Conservation (phyloP, 2,113 vertebrate genomes). For the Canis aureus region DNA sequence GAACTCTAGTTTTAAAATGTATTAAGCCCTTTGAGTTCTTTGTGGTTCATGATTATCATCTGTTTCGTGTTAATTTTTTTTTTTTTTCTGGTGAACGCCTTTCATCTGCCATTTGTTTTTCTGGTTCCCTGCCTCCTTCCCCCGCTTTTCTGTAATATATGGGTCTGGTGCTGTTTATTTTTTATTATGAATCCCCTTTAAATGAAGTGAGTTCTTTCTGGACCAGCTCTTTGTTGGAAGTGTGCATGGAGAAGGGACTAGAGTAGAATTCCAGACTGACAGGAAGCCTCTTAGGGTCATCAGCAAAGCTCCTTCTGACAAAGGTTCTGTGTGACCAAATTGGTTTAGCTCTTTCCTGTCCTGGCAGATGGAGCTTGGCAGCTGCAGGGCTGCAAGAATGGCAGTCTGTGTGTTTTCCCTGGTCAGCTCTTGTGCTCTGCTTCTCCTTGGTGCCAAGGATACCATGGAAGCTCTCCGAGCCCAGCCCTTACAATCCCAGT, state of each 20-base stretch:
- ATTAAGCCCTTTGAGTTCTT: conserved; percentile 49
- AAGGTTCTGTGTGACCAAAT: background rate
- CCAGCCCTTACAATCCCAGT: background rate
- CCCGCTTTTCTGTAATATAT: background rate
- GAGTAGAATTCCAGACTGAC: background rate
- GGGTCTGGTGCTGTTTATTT: conserved; percentile 33
- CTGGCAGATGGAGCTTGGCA: background rate
- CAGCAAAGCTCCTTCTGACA: background rate
- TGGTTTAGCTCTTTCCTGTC: background rate
- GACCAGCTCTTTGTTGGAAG: background rate
- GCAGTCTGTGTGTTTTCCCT: background rate
- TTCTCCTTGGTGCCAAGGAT: background rate
- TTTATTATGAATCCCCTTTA: background rate
- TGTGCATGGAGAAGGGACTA: background rate
- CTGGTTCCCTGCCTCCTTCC: background rate
- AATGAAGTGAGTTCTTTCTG: conserved; percentile 24
- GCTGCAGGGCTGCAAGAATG: background rate
- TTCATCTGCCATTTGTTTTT: conserved; percentile 64
- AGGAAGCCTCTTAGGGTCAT: background rate
- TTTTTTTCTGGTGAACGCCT: background rate
- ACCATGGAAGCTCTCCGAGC: background rate
- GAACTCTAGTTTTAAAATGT: conserved; percentile 62
- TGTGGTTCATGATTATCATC: conserved; percentile 45
- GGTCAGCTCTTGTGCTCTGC: background rate
- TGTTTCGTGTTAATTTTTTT: conserved; percentile 54